These are phyloP conservation scores for Metridium senile DNA, from an alignment of 92 coral and sea anemone species.

Conservation along the genomic window DNA sequence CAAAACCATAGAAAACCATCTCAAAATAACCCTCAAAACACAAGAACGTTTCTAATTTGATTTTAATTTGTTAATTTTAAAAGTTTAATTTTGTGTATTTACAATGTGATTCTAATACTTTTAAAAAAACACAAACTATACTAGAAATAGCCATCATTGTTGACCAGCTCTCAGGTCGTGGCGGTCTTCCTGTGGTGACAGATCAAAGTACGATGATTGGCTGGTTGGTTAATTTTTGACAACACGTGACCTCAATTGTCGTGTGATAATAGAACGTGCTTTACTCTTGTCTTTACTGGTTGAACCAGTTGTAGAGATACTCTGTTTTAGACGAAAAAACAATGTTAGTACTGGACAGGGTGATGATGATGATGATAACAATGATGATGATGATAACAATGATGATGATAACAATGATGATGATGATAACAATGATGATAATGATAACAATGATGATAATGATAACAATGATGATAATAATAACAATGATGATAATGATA, in stretches of 20 bases:
- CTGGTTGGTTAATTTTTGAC: conserved; percentile 19
- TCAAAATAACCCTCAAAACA: no score
- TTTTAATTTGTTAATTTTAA: no score
- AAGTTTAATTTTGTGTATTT: no score
- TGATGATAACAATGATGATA: neutral
- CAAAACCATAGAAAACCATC: no score
- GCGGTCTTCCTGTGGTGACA: no score
- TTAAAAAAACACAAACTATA: no score
- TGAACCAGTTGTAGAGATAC: conserved; percentile 16
- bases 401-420: neutral
- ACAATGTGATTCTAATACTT: no score
- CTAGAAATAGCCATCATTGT: no score
- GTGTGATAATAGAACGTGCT: conserved; percentile 58
- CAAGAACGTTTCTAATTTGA: no score
- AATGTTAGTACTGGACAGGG: neutral
- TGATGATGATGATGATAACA: neutral
- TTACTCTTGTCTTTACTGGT: conserved; percentile 33
- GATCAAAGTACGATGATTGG: no score
- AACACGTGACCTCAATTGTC: conserved; percentile 84
- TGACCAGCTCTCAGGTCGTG: no score
- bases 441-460: neutral
- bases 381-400: neutral
- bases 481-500: neutral
- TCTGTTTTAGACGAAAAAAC: neutral
- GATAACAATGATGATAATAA: neutral